Evolutionary conservation across 2,888 invertebrate genomes (phyloP).

Genomic region (Rotaria magnacalcarata): DNA sequence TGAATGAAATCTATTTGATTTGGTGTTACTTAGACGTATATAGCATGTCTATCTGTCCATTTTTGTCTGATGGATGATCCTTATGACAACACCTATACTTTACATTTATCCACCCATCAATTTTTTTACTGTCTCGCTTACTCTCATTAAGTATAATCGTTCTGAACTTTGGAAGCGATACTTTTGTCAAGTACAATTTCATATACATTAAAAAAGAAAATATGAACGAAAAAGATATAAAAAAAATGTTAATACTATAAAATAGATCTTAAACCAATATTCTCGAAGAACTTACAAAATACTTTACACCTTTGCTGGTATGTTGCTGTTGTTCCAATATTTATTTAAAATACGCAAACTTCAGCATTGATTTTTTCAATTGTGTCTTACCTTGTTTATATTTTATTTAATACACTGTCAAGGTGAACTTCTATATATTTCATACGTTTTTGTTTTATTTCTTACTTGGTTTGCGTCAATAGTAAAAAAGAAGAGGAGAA

Average conservation of each 20-base stretch:
- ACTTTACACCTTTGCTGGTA: neutral
- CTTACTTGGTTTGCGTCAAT: neutral
- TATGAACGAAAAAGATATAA: too few relatives aligned
- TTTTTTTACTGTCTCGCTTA: neutral
- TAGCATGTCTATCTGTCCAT: neutral
- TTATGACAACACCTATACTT: constrained; percentile 26
- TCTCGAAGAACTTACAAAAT: neutral
- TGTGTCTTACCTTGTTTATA: neutral
- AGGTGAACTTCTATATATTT: neutral
- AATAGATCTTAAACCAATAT: too few relatives aligned
- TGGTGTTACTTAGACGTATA: neutral
- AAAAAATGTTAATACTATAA: too few relatives aligned
- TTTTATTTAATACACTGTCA: neutral
- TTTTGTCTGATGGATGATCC: constrained; percentile 4
- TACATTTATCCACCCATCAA: neutral
- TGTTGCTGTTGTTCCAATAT: neutral
- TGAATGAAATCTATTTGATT: constrained; percentile 22
- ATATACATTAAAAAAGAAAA: neutral
- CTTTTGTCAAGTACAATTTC: neutral
- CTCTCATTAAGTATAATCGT: constrained; percentile 8
- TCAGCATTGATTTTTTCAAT: too few relatives aligned
- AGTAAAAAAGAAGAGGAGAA: neutral
- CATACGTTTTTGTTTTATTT: neutral
- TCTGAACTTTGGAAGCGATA: neutral
- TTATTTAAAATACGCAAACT: neutral